Conservation (phyloP, 2,888 invertebrate genomes). For the Myathropa florea region DNA sequence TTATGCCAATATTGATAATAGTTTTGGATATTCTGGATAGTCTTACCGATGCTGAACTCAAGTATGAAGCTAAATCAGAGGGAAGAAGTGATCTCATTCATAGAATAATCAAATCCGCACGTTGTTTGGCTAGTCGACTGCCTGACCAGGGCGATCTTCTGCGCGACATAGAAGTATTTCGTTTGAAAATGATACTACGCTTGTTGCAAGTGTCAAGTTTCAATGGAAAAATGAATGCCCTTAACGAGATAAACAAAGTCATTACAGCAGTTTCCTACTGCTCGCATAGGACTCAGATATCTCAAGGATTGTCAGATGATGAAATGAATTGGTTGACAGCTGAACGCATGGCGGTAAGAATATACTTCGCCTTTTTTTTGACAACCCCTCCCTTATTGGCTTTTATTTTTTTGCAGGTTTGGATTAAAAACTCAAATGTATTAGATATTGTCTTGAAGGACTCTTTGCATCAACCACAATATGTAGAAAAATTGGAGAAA, state of each 20-base stretch:
- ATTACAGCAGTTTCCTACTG: constrained; percentile 95
- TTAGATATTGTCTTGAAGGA: constrained; percentile 96
- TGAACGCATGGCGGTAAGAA: constrained; percentile 93
- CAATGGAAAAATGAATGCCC: constrained; percentile 99
- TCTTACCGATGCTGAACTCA: constrained; percentile 96
- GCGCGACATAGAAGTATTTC: constrained; percentile 93
- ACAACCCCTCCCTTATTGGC: not conserved
- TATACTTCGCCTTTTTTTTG: not conserved
- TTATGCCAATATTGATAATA: constrained; percentile 96
- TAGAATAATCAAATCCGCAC: constrained; percentile 95
- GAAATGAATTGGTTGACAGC: constrained; percentile 96
- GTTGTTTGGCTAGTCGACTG: constrained; percentile 92
- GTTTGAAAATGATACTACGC: constrained; percentile 96
- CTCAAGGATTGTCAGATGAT: constrained; percentile 86
- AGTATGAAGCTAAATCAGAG: constrained; percentile 95
- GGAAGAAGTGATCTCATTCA: constrained; percentile 98
- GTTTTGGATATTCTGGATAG: constrained; percentile 94
- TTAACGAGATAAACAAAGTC: constrained; percentile 99
- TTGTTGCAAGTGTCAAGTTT: constrained; percentile 97
- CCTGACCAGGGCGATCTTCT: constrained; percentile 89
- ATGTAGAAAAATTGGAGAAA: constrained; percentile 98
- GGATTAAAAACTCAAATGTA: constrained; percentile 98
- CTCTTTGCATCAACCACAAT: constrained; percentile 98
- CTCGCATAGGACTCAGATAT: constrained; percentile 85
- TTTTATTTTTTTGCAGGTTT: constrained; percentile 84